Conservation (phyloP, 2,113 vertebrate species). For the Coreoperca whiteheadi region DNA sequence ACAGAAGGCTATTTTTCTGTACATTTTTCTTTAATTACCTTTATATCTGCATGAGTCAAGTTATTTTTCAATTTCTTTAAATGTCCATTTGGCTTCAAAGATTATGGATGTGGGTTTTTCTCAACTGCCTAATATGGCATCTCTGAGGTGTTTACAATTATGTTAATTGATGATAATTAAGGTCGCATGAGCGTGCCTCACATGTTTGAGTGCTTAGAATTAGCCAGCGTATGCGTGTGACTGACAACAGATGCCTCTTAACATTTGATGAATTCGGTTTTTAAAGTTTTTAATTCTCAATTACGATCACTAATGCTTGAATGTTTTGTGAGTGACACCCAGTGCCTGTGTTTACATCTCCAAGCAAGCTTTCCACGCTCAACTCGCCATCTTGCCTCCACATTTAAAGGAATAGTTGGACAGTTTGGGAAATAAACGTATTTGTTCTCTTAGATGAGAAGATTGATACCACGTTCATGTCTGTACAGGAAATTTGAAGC, state of each 20-base stretch:
- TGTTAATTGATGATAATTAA: constrained; percentile 46
- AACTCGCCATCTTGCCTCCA: background rate
- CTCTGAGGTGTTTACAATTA: constrained; percentile 22
- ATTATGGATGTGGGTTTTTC: constrained; percentile 3
- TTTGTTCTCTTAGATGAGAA: background rate
- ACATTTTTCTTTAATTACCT: background rate
- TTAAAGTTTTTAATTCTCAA: constrained; percentile 26
- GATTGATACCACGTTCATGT: background rate
- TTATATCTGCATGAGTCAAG: background rate
- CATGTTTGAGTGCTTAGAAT: constrained; percentile 44
- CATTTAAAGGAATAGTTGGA: background rate
- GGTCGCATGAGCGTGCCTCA: background rate
- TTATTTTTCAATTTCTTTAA: background rate
- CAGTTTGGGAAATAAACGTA: background rate
- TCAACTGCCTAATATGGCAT: background rate
- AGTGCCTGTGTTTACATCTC: background rate
- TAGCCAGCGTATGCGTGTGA: constrained; percentile 25
- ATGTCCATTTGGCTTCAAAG: constrained; percentile 1
- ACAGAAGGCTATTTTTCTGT: background rate
- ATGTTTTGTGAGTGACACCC: background rate
- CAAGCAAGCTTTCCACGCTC: background rate
- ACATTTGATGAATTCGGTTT: constrained; percentile 25
- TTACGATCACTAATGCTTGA: constrained; percentile 17
- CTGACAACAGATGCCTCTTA: constrained; percentile 38
- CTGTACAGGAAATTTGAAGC: background rate